Percentiles rank a stretch among this genome's conserved stretches.
These are phyloP conservation scores for Lepeophtheirus nordmannii DNA, from an alignment of 2,888 invertebrate species.

Conservation along the genomic window DNA sequence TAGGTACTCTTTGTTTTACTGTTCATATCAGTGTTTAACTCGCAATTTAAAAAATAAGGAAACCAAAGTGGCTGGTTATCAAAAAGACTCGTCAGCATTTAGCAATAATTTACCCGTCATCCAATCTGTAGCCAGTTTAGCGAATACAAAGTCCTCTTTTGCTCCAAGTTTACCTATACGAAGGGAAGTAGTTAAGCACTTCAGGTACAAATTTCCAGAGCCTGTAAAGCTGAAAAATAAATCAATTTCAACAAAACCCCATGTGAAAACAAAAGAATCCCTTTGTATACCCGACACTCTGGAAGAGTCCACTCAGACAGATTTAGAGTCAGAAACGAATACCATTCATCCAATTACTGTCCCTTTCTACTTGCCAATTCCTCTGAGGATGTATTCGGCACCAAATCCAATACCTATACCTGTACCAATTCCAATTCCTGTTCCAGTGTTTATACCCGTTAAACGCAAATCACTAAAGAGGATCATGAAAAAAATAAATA, in stretches of 20 bases:
- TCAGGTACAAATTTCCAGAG: conserved; percentile 1
- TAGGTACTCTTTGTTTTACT: conserved; percentile 56
- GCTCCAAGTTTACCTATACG: background rate
- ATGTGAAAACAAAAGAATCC: conserved; percentile 48
- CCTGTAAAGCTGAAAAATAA: conserved; percentile 57
- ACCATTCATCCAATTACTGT: conserved; percentile 64
- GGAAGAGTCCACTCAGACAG: conserved; percentile 23
- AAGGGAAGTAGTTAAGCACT: background rate
- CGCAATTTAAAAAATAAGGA: conserved; percentile 33
- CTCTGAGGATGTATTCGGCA: conserved; percentile 67
- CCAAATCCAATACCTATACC: conserved; percentile 72
- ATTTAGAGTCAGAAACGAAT: conserved; percentile 29
- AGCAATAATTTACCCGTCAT: conserved; percentile 27
- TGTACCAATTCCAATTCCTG: conserved; percentile 49
- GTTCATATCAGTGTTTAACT: conserved; percentile 76
- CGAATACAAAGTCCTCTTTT: background rate
- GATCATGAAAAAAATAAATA: conserved; percentile 71
- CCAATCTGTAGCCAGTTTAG: conserved; percentile 33
- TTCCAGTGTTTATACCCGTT: conserved; percentile 69
- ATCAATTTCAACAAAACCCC: conserved; percentile 57
- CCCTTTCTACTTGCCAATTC: conserved; percentile 71
- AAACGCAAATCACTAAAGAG: conserved; percentile 68
- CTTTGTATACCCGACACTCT: background rate
- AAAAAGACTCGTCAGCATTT: conserved; percentile 4
- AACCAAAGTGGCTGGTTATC: background rate